Conservation (phyloP, 2,888 invertebrate species). For the Cremastobaeus sp. region DNA sequence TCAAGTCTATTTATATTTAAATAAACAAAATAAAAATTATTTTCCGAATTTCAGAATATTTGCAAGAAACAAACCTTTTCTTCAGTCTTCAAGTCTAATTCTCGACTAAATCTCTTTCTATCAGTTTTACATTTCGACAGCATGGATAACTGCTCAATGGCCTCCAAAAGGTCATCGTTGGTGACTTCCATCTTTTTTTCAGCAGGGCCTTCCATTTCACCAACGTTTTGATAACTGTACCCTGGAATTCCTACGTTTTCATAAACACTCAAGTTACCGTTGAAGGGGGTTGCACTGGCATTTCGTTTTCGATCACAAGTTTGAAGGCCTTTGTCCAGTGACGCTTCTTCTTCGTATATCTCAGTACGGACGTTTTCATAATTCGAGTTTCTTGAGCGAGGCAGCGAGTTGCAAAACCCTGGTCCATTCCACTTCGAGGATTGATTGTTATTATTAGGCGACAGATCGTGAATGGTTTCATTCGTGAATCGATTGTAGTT, state of each 20-base stretch:
- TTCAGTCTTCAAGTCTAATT: constrained; percentile 72
- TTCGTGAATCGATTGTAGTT: constrained; percentile 33
- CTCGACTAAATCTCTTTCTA: constrained; percentile 73
- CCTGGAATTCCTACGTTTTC: constrained; percentile 69
- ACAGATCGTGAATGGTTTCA: constrained; percentile 44
- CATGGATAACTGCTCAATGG: constrained; percentile 78
- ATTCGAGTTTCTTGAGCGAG: constrained; percentile 68
- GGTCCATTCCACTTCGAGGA: constrained; percentile 66
- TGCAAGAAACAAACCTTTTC: too few relatives aligned
- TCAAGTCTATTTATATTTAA: too few relatives aligned
- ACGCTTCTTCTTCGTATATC: constrained; percentile 41
- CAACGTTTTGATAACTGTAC: constrained; percentile 62
- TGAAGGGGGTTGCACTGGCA: constrained; percentile 64
- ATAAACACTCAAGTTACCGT: constrained; percentile 68
- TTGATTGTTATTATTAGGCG: constrained; percentile 70
- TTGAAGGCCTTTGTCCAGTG: constrained; percentile 60
- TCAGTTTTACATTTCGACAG: constrained; percentile 72
- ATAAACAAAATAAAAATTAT: too few relatives aligned
- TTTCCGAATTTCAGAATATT: too few relatives aligned
- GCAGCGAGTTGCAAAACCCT: constrained; percentile 66
- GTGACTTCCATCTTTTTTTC: constrained; percentile 79
- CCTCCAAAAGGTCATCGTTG: constrained; percentile 78
- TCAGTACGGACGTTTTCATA: constrained; percentile 71
- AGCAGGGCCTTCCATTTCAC: constrained; percentile 74
- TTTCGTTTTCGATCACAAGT: constrained; percentile 50